These are phyloP conservation scores for Argyresthia albistria DNA, from an alignment of 2,888 invertebrate species.

Conservation along the genomic window DNA sequence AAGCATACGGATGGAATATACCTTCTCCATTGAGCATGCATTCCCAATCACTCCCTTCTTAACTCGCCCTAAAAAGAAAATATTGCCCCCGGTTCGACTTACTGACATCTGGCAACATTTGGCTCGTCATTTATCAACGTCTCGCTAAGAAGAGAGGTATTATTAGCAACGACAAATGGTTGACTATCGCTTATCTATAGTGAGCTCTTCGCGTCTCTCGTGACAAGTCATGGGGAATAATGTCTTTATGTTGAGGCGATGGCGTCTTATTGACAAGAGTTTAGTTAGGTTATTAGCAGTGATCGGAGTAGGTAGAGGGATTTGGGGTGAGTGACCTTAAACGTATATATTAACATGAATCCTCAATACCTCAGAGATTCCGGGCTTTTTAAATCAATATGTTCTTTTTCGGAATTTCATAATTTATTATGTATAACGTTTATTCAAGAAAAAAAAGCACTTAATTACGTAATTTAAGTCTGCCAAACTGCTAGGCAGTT, in stretches of 20 bases:
- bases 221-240: no score
- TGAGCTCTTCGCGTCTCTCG: not conserved
- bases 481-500: no score
- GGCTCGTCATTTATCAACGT: conserved; percentile 32
- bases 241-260: not conserved
- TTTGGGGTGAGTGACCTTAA: no score
- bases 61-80: conserved; percentile 21
- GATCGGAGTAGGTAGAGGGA: no score
- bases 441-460: no score
- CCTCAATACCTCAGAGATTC: no score
- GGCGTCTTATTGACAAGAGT: not conserved
- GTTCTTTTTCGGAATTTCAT: no score
- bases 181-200: conserved; percentile 34
- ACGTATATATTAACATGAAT: no score
- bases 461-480: no score
- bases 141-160: conserved; percentile 16
- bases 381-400: no score
- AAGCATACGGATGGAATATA: not conserved
- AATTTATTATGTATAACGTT: no score
- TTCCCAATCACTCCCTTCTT: conserved; percentile 3
- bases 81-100: conserved; percentile 24
- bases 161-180: conserved; percentile 45
- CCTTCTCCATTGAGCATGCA: not conserved
- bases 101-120: conserved; percentile 34
- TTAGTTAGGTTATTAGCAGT: no score